These are phyloP conservation scores for Drosophila eohydei DNA, from an alignment of 2,888 invertebrate genomes.

Conservation along the genomic window DNA sequence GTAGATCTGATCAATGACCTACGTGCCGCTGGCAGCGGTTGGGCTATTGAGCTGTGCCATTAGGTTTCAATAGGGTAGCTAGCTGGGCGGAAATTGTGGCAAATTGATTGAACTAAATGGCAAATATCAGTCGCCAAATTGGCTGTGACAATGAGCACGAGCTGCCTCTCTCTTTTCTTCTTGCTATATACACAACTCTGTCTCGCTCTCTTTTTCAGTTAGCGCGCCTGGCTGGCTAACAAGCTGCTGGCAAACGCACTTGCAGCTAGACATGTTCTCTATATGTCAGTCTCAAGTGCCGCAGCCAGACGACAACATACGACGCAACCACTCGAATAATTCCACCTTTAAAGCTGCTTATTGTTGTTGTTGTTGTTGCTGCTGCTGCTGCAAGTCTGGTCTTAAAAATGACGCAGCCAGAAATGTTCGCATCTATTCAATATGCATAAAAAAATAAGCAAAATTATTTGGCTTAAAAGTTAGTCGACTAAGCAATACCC, in stretches of 20 bases:
- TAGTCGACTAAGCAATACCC: slow-evolving; percentile 1
- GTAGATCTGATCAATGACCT: slow-evolving; percentile 83
- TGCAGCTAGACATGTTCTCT: slow-evolving; percentile 69
- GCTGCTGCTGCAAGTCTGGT: slow-evolving; percentile 4
- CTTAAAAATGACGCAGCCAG: slow-evolving; percentile 32
- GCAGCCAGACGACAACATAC: slow-evolving; percentile 66
- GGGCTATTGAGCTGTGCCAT: slow-evolving; percentile 68
- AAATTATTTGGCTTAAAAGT: not conserved
- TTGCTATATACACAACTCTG: no score
- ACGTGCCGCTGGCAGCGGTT: slow-evolving; percentile 63
- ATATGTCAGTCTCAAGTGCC: slow-evolving; percentile 77
- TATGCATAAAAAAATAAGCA: slow-evolving; percentile 31
- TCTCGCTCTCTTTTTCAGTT: not conserved
- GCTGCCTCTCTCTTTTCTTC: not conserved
- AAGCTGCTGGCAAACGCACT: slow-evolving; percentile 57
- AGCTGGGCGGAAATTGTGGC: slow-evolving; percentile 71
- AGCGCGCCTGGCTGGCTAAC: slow-evolving; percentile 37
- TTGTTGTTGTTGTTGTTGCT: slow-evolving; percentile 12
- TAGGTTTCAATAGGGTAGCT: slow-evolving; percentile 71
- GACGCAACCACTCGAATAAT: slow-evolving; percentile 30
- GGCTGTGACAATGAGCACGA: slow-evolving; percentile 68
- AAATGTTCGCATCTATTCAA: slow-evolving; percentile 39
- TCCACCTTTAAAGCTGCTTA: slow-evolving; percentile 21
- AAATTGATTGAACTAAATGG: slow-evolving; percentile 80
- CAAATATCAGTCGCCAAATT: slow-evolving; percentile 74